Evolutionary conservation across 2,797 vertebrate species (phyloP), one percentile per base, ranked within the genome.

Genomic region (Allobates femoralis): DNA sequence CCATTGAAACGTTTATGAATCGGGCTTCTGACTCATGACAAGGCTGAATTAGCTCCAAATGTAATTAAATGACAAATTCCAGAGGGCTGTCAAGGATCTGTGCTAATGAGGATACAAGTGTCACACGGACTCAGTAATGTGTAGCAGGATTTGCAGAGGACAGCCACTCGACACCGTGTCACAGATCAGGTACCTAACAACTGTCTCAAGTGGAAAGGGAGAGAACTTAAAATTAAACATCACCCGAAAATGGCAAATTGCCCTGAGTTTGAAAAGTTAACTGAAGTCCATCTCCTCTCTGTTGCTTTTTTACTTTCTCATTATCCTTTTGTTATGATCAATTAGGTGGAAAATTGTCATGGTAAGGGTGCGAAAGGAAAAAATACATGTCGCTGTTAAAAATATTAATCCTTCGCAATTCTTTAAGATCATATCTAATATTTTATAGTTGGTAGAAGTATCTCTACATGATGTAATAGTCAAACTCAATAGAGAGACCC

Each of bases 51-150:
- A 89, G 83, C 88, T 46, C 82, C 85, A 84, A 91, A 90, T 91
- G 89, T 89, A 92, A 92, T 92, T 92, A 87, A 91, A 89, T 91
- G 89, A 84, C 75, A 86, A 86, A 83, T 90, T 88, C 86, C 83
- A 88, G 88, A 88, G 81, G 81, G 85, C 83, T 87, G 55, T 73
- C 81, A 87, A 78, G 81, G 67, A 55, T 87, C 46, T 60, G 60
- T 88, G 87, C 85, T 77, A 89, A 86, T 90, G 88, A 89, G 85
- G 90, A 87, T 88, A 90, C 64, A 86, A 91, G 84, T 86, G 69
- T 88, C 75, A 74, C 74, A 71, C 86, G n/a, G 77, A 83, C 85
- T 89, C 89, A 84, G 91, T 86, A 90, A 71, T 73, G 84, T 81
- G 73, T 85, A 76, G 67, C 15, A 32, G 51, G 30, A 30, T 32